Evolutionary conservation across 2,888 invertebrate genomes (phyloP), one percentile per base, ranked within the genome.

Genomic region (Callinectes sapidus): DNA sequence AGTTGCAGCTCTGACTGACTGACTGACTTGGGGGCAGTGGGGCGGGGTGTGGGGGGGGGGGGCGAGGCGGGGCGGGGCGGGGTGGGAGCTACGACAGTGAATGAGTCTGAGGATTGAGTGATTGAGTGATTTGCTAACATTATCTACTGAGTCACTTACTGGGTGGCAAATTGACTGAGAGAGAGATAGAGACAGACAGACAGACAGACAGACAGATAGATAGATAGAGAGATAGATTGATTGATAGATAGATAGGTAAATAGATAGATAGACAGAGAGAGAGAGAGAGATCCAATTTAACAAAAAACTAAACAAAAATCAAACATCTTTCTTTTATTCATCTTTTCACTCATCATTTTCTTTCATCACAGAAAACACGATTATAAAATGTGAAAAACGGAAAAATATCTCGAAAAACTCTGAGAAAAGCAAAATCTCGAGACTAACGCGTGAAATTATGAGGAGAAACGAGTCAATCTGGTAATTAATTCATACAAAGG

Each of bases 1-100:
- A 71, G 28, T 71, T 71, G 71, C 13, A n/a, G 10, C 71, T 35
- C 35, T 81, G 81, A 81, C 81, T 81, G 81, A 81, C 81, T 81
- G 13, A 35, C 81, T 81, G 71, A 71, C 28, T 71, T 0, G 48
- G 48, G 6, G 48, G 48, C 10, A 39, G 39, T 2, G 39, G 39
- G 39, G 39, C 39, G 39, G 5, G 39, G 39, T 5, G 39, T 2
- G 39, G 39, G 39, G 39, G 39, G 39, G 5, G 2, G 39, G 39
- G 39, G 39, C 39, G 2, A 39, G 39, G 2, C 39, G 5, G 39
- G 39, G 39, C 39, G 2, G 39, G 39, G 39, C 39, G 2, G 39
- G 39, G 48, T 10, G 48, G 48, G 3, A 48, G 0, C 48, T 6
- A 48, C n/a, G 28, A 2, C n/a, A 28, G 28, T n/a, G n/a, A 28